Base-by-base conservation (phyloP, 1,140 invertebrate species). In the Stenopsyche tienmushanensis region DNA sequence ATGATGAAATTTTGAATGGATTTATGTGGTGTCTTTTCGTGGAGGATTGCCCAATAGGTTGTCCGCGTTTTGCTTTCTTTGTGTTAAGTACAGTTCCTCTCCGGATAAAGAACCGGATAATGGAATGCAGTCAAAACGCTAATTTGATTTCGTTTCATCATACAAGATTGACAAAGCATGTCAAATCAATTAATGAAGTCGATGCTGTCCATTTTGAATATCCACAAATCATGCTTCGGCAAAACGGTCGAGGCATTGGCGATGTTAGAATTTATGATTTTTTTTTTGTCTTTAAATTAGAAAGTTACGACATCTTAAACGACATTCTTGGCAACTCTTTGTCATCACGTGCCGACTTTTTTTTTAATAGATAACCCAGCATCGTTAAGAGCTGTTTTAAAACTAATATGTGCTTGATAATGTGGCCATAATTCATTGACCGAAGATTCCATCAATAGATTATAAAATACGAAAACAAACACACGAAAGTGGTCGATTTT, bases 141-240 rank as follows among this genome's bases (percentile, higher is more conserved):
- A 42, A 47, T 60, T 60, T 45, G 42, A 47, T 49, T 60, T 39
- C 10, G 41, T 44, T 60, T 44, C 42, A 44, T 47, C 57, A 60
- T 60, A 47, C 24, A 47, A 1, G 25, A 24, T 24, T 49, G 42
- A 60, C 41, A 45, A n/a, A 60, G 23, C 39, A 41, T 34, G 23
- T 60, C 57, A 25, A 47, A 60, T 60, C 57, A 34, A 60, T 60
- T 60, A 60, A 60, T 39, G 42, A 60, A 47, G 21, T 60, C 34
- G 20, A 34, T 7, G 29, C 13, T 34, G 29, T 34, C 7, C 17
- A 20, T 49, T 21, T 20, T 10, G 21, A 49, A 49, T 49, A 17
- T n/a, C 15, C 15, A 21, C 17, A 1, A 49, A 21, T 49, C n/a
- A 49, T 20, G 21, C 15, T 20, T 10, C 24, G 52, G 23, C 26